phyloP scores from a whole-genome alignment of 2,113 vertebrate species.

The Thryonomys swinderianus region DNA sequence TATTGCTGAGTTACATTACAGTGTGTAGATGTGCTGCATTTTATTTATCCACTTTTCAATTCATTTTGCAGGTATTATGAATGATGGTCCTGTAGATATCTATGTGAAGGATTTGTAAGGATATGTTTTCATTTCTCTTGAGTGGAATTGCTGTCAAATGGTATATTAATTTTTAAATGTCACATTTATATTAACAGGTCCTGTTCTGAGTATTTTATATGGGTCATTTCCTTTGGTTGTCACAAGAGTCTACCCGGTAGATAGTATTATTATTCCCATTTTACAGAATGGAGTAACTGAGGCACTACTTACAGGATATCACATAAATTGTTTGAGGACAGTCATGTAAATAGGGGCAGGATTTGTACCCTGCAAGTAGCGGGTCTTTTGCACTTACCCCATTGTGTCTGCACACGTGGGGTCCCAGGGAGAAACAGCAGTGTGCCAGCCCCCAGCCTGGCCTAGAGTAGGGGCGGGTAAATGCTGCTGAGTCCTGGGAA shows the following conservation, averaged over 20 bases:
- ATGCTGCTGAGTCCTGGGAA: background rate
- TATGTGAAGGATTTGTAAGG: background rate
- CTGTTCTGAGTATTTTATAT: background rate
- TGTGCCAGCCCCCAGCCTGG: background rate
- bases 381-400: accelerated
- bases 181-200: background rate
- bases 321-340: background rate
- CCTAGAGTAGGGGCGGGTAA: background rate
- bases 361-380: background rate
- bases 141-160: background rate
- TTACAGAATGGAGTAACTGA: background rate
- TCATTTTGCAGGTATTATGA: background rate
- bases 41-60: background rate
- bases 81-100: background rate
- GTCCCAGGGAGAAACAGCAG: background rate
- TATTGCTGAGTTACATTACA: background rate
- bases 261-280: background rate
- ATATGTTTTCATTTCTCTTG: background rate
- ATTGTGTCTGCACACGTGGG: no score
- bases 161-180: background rate
- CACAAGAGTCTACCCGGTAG: background rate
- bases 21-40: accelerated
- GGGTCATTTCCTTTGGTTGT: background rate
- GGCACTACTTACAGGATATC: background rate
- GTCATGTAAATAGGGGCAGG: background rate